Conservation (phyloP, 1,140 invertebrate genomes). For the Mactra quadrangularis region DNA sequence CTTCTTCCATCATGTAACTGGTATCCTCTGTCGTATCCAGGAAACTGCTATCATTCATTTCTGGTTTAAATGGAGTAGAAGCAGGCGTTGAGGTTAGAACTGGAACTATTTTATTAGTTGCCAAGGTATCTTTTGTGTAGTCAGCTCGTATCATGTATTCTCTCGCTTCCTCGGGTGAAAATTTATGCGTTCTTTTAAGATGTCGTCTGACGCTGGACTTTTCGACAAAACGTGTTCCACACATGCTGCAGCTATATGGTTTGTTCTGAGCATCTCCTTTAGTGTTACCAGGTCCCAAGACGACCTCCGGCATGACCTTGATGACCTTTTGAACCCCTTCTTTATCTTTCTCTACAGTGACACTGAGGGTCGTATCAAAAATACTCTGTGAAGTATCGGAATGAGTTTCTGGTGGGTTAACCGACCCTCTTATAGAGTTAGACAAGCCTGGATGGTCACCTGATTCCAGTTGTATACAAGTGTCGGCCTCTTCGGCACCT, state of each 20-base stretch:
- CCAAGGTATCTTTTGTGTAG: constrained; percentile 43
- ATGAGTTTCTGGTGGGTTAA: not conserved
- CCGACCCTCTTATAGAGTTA: not conserved
- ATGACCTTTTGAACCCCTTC: constrained; percentile 58
- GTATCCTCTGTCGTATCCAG: constrained; percentile 7
- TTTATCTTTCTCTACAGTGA: constrained; percentile 51
- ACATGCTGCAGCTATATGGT: constrained; percentile 54
- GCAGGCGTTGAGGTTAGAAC: not conserved
- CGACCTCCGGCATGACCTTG: constrained; percentile 47
- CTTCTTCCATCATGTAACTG: constrained; percentile 33
- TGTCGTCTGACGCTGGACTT: constrained; percentile 53
- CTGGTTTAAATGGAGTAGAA: constrained; percentile 2
- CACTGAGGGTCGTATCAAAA: constrained; percentile 51
- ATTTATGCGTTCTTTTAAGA: constrained; percentile 54
- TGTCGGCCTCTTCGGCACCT: constrained; percentile 16
- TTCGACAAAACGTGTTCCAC: constrained; percentile 48
- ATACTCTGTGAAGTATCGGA: constrained; percentile 1
- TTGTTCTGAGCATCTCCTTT: constrained; percentile 12
- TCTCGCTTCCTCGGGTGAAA: constrained; percentile 43
- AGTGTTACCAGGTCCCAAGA: not conserved
- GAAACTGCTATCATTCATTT: not conserved
- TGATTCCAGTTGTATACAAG: constrained; percentile 19
- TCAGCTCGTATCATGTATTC: constrained; percentile 53
- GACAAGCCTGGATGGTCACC: not conserved
- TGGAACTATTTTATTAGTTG: constrained; percentile 29